Base-by-base conservation (phyloP, 1,140 invertebrate genomes). In the Drosophila carrolli region DNA sequence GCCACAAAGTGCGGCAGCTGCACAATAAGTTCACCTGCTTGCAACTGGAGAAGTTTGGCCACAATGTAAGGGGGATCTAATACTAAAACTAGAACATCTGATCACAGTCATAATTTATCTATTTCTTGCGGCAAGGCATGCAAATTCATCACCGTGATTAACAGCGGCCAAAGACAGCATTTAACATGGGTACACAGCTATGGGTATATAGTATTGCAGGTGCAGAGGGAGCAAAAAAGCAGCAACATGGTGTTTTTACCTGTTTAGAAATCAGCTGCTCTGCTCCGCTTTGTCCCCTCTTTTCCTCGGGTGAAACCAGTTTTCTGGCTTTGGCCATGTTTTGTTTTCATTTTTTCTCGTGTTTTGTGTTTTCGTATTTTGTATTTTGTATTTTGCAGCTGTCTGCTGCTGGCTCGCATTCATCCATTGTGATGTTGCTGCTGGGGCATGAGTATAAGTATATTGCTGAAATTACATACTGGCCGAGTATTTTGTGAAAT, bases 301-400 rank as follows among this genome's bases (percentile, higher is more conserved):
- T 14, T 51, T 19, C 19, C 46, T 16, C 55, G 32, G 54, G 70
- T 60, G 55, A 85, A 84, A 84, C 81, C 56, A 40, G 81, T 83
- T 83, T 83, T 82, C 62, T 79, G 50, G 50, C 57, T 79, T 66
- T 84, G 66, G 40, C 50, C 76, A 63, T 84, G 81, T 84, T 84
- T 78, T 86, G 82, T 86, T 88, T 88, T 86, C 71, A 40, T 76
- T 76, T 66, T 81, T 67, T 68, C 16, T 23, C 61, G n/a, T 65
- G 16, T 75, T 81, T 53, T 59, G 40, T 41, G n/a, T 14, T 14
- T 29, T 76, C 65, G 23, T 48, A 13, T 75, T 60, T 44, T 61
- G 23, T 48, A 13, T 75, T 60, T 44, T 61, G 59, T 63, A 54
- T 86, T 82, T 82, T 85, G 83, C 82, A 85, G 82, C 81, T 81